A percentile compares a stretch with the other conserved stretches of the same genome.
These are phyloP conservation scores for Spicauda simplicius DNA, from an alignment of 2,888 invertebrate species.

Conservation along the genomic window DNA sequence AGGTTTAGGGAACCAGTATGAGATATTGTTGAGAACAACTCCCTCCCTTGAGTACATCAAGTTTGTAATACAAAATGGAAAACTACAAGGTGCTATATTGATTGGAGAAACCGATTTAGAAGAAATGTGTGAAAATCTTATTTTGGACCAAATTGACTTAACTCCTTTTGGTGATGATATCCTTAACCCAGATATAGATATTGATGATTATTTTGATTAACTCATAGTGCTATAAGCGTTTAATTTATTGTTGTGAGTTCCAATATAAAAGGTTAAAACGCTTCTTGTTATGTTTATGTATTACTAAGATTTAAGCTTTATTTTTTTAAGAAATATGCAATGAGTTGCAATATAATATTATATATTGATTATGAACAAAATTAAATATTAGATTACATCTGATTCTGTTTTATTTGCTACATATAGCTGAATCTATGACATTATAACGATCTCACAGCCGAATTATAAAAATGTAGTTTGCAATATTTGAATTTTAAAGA, in stretches of 20 bases:
- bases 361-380: too few relatives aligned
- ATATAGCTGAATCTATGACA: too few relatives aligned
- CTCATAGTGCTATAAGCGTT: neutral
- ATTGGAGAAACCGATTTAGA: constrained; percentile 99
- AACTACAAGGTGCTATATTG: constrained; percentile 96
- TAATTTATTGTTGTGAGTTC: neutral
- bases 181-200: constrained; percentile 97
- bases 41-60: constrained; percentile 93
- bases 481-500: too few relatives aligned
- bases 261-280: neutral
- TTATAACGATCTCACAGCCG: too few relatives aligned
- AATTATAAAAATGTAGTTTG: too few relatives aligned
- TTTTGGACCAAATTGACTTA: constrained; percentile 96
- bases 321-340: too few relatives aligned
- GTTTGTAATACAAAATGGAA: constrained; percentile 92
- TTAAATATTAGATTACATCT: too few relatives aligned
- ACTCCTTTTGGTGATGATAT: constrained; percentile 95
- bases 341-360: too few relatives aligned
- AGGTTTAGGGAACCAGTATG: constrained; percentile 91
- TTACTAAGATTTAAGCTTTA: neutral
- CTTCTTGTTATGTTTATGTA: neutral
- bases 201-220: constrained; percentile 99
- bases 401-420: too few relatives aligned
- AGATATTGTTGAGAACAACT: constrained; percentile 93
- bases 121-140: constrained; percentile 99